phyloP scores from a whole-genome alignment of 2,797 vertebrate genomes.

The Sebastes hubbsi region DNA sequence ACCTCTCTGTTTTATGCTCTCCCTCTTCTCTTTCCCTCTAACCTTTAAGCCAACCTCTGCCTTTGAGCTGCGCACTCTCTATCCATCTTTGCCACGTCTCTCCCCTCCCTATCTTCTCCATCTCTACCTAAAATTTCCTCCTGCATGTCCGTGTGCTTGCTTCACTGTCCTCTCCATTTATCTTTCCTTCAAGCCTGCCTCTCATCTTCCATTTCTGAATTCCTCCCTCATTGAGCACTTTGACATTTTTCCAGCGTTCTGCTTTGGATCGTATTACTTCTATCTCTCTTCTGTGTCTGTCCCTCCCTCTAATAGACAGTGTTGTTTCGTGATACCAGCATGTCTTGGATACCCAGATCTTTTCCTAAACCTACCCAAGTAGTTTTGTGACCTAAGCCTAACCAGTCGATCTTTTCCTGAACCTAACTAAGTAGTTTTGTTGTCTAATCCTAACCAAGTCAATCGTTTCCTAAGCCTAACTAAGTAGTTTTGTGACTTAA shows the following conservation, averaged over 20 bases:
- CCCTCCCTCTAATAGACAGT: neutral
- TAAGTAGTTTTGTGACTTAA: no score
- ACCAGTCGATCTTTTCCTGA: no score
- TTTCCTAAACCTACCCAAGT: no score
- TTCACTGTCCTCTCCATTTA: conserved; percentile 59
- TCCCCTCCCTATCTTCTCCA: conserved; percentile 47
- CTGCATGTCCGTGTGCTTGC: conserved; percentile 38
- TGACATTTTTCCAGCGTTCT: conserved; percentile 27
- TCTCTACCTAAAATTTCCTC: conserved; percentile 59
- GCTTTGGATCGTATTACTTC: conserved; percentile 37
- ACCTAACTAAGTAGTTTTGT: no score
- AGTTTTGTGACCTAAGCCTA: no score
- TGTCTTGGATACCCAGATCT: no score
- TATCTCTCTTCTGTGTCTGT: neutral
- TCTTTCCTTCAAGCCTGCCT: conserved; percentile 43
- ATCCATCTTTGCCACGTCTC: conserved; percentile 61
- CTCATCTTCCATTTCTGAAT: conserved; percentile 35
- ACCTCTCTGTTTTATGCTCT: conserved; percentile 52
- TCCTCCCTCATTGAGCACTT: conserved; percentile 45
- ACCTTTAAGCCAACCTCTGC: conserved; percentile 68
- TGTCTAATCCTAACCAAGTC: rapidly evolving
- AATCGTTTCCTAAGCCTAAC: rapidly evolving
- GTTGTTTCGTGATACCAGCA: neutral
- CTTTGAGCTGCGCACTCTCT: conserved; percentile 41
- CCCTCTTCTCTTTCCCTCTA: conserved; percentile 47